Evolutionary conservation across 1,140 invertebrate genomes (phyloP).

Genomic region (Sitophilus oryzae): DNA sequence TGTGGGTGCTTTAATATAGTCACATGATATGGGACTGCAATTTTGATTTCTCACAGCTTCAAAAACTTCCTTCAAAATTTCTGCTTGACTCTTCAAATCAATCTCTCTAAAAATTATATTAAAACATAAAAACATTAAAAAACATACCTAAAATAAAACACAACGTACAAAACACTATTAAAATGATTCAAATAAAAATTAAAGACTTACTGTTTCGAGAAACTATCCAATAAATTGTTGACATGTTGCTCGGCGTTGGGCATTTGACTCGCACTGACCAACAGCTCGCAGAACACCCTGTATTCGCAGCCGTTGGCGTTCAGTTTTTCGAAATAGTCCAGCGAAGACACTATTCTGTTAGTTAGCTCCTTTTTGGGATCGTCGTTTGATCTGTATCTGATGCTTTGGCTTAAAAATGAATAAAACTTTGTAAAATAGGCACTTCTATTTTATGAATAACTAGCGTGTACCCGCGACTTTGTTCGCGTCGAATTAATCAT

Average conservation of each 20-base stretch:
- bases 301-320: constrained; percentile 41
- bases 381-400: constrained; percentile 26
- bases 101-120: constrained; percentile 5
- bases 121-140: too few relatives aligned
- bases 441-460: too few relatives aligned
- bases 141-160: not conserved
- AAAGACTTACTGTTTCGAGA: constrained; percentile 34
- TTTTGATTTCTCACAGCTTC: constrained; percentile 29
- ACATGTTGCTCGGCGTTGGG: constrained; percentile 33
- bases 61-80: constrained; percentile 30
- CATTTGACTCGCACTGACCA: constrained; percentile 32
- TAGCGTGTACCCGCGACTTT: too few relatives aligned
- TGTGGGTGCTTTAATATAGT: constrained; percentile 27
- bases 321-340: constrained; percentile 30
- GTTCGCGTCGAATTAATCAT: too few relatives aligned
- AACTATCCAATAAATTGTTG: constrained; percentile 36
- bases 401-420: too few relatives aligned
- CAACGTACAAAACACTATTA: not conserved
- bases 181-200: not conserved
- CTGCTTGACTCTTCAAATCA: constrained; percentile 23
- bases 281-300: constrained; percentile 40
- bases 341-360: constrained; percentile 27
- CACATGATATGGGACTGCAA: constrained; percentile 27
- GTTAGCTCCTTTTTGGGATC: constrained; percentile 21
- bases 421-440: too few relatives aligned